Evolutionary conservation across 1,140 invertebrate genomes (phyloP), one percentile per base, ranked within the genome.

Genomic region (Plectus sambesii): DNA sequence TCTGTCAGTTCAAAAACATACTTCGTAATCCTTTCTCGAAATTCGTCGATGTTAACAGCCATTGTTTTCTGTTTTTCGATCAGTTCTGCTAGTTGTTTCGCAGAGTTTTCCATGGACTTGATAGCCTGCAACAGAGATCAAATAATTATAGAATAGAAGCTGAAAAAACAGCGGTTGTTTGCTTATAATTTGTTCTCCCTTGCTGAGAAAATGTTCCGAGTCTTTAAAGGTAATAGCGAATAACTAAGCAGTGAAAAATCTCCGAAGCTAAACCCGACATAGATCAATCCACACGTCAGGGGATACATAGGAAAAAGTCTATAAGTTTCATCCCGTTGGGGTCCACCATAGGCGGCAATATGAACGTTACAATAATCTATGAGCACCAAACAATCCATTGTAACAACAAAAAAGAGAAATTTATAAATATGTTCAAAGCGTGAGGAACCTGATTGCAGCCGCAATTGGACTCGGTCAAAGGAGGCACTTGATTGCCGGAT

Each of bases 401-500:
- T 47, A 3, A 23, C 49, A 12, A 47, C 22, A 8, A 17, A 25
- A 40, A 61, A 48, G 26, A 8, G 51, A 55, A 15, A 26, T 6
- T 43, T 9, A 24, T 25, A 46, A 23, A 25, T 26, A 36, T 74
- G 52, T 75, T 83, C 68, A 82, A 84, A 59, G 82, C 81, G 55
- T 81, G 76, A 19, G 82, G 63, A 38, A 79, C 78, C 30, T 79
- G 81, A 69, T 83, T 80, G 79, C 81, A 83, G 12, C 78, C 79
- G 49, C 79, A 58, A 37, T 56, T 58, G 12, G 42, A 38, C 3
- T 41, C 35, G 33, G 33, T 54, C 5, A 58, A 81, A 9, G 80
- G 79, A 9, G 81, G 81, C 4, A 82, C 75, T 43, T 81, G 79
- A 66, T 87, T 81, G 50, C 92, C 92, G n/a, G 82, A 81, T 82